These are phyloP conservation scores for Aphidius colemani DNA, from an alignment of 2,888 invertebrate genomes.

Conservation along the genomic window DNA sequence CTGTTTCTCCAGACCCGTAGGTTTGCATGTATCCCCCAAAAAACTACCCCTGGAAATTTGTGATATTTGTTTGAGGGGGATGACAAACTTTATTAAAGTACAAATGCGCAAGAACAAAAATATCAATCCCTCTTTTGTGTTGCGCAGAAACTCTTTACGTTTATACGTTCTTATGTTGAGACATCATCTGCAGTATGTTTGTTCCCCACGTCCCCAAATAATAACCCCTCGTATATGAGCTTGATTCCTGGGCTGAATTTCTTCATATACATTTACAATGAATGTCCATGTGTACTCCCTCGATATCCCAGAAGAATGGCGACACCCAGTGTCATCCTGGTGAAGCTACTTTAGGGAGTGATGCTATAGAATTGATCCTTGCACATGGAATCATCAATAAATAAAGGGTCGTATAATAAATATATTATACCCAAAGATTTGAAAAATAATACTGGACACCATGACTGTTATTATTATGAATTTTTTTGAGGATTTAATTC, in stretches of 20 bases:
- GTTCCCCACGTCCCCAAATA: conserved; percentile 24
- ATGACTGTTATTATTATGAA: conserved; percentile 5
- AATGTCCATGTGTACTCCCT: conserved; percentile 28
- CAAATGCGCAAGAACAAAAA: conserved; percentile 54
- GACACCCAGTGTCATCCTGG: conserved; percentile 51
- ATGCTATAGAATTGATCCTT: conserved; percentile 14
- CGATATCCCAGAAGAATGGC: conserved; percentile 46
- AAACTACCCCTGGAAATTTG: conserved; percentile 46
- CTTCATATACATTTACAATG: conserved; percentile 29
- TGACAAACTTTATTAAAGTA: conserved; percentile 46
- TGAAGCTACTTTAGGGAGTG: conserved; percentile 42
- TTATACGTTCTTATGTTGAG: too few species aligned
- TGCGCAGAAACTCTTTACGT: conserved; percentile 16
- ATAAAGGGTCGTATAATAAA: conserved; percentile 28
- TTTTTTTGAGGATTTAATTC: not conserved
- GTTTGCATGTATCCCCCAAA: conserved; percentile 53
- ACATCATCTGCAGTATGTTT: conserved; percentile 12
- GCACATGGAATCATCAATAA: conserved; percentile 4
- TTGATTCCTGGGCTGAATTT: conserved; percentile 31
- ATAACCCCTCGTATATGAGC: conserved; percentile 27
- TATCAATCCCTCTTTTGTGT: conserved; percentile 43
- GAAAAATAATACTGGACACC: conserved; percentile 21
- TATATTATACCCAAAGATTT: conserved; percentile 34
- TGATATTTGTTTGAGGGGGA: conserved; percentile 42
- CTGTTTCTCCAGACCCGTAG: conserved; percentile 36